These are phyloP conservation scores for Smithornis capensis DNA, from an alignment of 2,113 vertebrate species.

Conservation along the genomic window DNA sequence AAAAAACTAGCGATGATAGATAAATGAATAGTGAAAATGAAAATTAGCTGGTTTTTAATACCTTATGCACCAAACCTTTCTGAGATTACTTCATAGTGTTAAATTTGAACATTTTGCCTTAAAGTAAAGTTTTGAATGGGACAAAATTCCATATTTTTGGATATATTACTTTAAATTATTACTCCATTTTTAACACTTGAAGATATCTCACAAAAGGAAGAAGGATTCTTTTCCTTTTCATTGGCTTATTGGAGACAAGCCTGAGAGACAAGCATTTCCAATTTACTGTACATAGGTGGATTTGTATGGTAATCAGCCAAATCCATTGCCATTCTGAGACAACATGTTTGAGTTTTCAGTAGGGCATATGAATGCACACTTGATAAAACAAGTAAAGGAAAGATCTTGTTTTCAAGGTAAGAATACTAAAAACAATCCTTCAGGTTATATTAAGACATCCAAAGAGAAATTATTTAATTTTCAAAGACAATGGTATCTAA, in stretches of 20 bases:
- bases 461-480: background rate
- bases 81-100: background rate
- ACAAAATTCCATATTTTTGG: background rate
- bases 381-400: background rate
- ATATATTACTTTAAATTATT: background rate
- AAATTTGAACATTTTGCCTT: background rate
- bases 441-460: background rate
- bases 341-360: background rate
- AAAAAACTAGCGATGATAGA: background rate
- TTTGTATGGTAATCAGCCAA: background rate
- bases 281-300: background rate
- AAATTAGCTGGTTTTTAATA: background rate
- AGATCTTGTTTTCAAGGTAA: background rate
- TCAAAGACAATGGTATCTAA: background rate
- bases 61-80: background rate
- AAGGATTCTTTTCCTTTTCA: background rate
- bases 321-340: background rate
- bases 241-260: background rate
- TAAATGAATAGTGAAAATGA: background rate
- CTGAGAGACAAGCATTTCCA: background rate
- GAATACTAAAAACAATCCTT: background rate
- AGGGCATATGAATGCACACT: background rate
- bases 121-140: background rate
- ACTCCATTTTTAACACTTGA: background rate
- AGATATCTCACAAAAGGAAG: background rate